Evolutionary conservation across 1,140 invertebrate genomes (phyloP).

Genomic region (Hirudo medicinalis): DNA sequence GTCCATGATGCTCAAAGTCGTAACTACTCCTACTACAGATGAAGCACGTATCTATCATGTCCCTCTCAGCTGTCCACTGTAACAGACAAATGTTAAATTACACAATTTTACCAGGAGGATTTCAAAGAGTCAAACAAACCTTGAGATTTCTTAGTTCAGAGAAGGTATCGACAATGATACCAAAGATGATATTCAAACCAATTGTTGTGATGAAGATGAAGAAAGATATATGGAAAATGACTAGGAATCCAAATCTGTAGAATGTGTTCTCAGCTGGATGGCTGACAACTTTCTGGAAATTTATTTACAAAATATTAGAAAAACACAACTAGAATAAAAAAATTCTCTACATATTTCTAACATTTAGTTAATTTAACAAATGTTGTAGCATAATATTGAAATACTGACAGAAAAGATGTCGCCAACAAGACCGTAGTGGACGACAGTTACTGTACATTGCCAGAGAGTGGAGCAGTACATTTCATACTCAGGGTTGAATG

Average conservation of each 20-base stretch:
- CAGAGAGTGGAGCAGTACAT: slow-evolving; percentile 37
- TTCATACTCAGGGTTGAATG: slow-evolving; percentile 32
- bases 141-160: slow-evolving; percentile 38
- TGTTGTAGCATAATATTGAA: background rate
- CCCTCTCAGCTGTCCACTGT: slow-evolving; percentile 38
- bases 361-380: background rate
- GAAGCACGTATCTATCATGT: slow-evolving; percentile 38
- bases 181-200: slow-evolving; percentile 39
- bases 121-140: slow-evolving; percentile 24
- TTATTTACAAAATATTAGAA: background rate
- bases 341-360: background rate
- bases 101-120: background rate
- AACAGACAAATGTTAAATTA: slow-evolving; percentile 18
- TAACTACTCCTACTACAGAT: slow-evolving; percentile 38
- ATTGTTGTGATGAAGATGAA: slow-evolving; percentile 39
- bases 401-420: slow-evolving; percentile 33
- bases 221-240: slow-evolving; percentile 33
- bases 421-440: slow-evolving; percentile 37
- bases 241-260: slow-evolving; percentile 22
- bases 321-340: background rate
- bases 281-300: slow-evolving; percentile 20
- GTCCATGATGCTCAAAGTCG: slow-evolving; percentile 37
- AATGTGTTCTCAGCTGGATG: slow-evolving; percentile 23
- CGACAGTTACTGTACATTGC: slow-evolving; percentile 39
- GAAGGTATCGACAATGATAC: slow-evolving; percentile 42